Conservation (phyloP, 2,888 invertebrate genomes). For the Melanargia galathea region DNA sequence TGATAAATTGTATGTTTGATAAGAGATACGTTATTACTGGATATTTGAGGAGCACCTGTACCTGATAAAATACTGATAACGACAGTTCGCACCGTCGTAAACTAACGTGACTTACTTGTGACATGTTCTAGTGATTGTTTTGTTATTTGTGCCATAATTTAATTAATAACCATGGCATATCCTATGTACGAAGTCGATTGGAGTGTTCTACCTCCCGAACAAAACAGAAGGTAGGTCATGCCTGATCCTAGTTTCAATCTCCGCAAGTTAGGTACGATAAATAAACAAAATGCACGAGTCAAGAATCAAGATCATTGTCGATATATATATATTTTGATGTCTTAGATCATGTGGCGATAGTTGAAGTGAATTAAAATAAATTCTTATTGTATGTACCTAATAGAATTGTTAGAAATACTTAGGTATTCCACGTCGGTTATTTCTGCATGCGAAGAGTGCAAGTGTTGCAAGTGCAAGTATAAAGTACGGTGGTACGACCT, state of each 20-base stretch:
- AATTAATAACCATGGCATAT: constrained; percentile 68
- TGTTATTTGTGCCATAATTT: constrained; percentile 50
- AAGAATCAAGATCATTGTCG: constrained; percentile 5
- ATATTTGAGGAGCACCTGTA: constrained; percentile 73
- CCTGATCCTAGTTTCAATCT: neutral
- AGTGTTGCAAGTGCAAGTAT: too few species aligned
- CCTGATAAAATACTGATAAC: constrained; percentile 80
- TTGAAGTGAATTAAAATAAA: too few species aligned
- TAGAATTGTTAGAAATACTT: too few species aligned
- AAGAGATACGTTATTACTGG: constrained; percentile 79
- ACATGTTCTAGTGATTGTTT: constrained; percentile 67
- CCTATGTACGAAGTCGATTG: constrained; percentile 90
- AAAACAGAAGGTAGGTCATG: constrained; percentile 88
- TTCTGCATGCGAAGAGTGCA: too few species aligned
- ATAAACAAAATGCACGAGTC: constrained; percentile 16
- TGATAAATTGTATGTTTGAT: constrained; percentile 79
- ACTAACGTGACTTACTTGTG: constrained; percentile 67
- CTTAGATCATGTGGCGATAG: neutral
- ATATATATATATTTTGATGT: neutral
- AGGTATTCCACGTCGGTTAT: too few species aligned
- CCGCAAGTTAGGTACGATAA: constrained; percentile 3
- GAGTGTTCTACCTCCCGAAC: constrained; percentile 92
- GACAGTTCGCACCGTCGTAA: constrained; percentile 71
- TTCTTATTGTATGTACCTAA: too few species aligned
- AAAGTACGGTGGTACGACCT: too few species aligned